phyloP scores from a whole-genome alignment of 1,140 invertebrate genomes.

The Solenopsis fugax region DNA sequence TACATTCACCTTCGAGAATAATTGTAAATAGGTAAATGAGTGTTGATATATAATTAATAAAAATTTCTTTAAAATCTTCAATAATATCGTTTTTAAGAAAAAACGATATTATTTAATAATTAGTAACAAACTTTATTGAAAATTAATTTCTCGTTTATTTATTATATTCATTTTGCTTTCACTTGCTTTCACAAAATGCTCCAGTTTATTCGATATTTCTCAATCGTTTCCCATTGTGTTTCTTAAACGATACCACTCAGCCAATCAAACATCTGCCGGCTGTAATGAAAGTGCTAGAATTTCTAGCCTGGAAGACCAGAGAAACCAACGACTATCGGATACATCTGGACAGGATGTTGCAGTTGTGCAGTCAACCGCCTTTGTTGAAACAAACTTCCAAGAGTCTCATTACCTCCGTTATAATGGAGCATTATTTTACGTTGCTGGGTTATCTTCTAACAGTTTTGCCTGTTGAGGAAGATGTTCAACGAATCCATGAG shows the following conservation, averaged over 20 bases:
- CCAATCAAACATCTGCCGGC: conserved; percentile 75
- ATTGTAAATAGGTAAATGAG: neutral
- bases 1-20: neutral
- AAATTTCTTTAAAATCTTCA: neutral
- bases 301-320: conserved; percentile 68
- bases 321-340: conserved; percentile 66
- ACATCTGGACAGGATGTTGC: conserved; percentile 74
- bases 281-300: conserved; percentile 77
- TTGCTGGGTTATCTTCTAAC: conserved; percentile 75
- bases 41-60: neutral
- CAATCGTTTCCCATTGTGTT: neutral
- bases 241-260: conserved; percentile 73
- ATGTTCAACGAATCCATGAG: conserved; percentile 63
- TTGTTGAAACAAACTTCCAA: conserved; percentile 76
- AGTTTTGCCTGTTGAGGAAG: conserved; percentile 65
- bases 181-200: neutral
- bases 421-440: conserved; percentile 78
- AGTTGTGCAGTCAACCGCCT: conserved; percentile 70
- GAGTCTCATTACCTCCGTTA: conserved; percentile 25
- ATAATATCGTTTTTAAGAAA: neutral
- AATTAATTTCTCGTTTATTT: neutral
- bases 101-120: neutral
- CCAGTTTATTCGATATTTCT: neutral
- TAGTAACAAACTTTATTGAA: neutral
- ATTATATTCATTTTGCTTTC: neutral